Percentiles rank a stretch among this genome's conserved stretches.
Evolutionary conservation across 1,140 invertebrate genomes (phyloP).

Genomic region (Pissodes strobi): DNA sequence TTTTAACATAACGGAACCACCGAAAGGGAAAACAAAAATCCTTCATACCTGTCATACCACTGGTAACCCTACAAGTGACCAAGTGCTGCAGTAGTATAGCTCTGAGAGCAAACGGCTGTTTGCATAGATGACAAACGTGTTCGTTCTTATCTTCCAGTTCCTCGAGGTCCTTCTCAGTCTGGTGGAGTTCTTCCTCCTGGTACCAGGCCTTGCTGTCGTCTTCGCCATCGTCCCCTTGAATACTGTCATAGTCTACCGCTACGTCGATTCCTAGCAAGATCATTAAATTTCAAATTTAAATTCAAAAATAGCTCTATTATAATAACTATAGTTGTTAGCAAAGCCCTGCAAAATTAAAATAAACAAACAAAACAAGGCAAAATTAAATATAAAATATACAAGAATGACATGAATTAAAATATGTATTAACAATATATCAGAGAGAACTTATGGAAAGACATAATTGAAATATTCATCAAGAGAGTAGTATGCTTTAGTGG

Average conservation of each 20-base stretch:
- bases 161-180: conserved; percentile 56
- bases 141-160: conserved; percentile 54
- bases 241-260: conserved; percentile 45
- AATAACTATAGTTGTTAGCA: too few species aligned
- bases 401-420: too few species aligned
- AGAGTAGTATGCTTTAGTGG: too few species aligned
- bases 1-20: neutral
- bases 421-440: too few species aligned
- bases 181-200: conserved; percentile 53
- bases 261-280: conserved; percentile 55
- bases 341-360: too few species aligned
- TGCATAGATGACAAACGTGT: conserved; percentile 52
- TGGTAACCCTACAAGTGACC: conserved; percentile 48
- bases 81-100: conserved; percentile 51
- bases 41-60: conserved; percentile 54
- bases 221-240: conserved; percentile 43
- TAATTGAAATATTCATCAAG: too few species aligned
- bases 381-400: too few species aligned
- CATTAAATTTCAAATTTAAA: too few species aligned
- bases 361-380: too few species aligned
- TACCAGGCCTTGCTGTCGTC: conserved; percentile 53
- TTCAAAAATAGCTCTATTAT: too few species aligned
- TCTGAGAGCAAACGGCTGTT: conserved; percentile 50
- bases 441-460: too few species aligned
- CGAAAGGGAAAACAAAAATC: neutral